phyloP scores from a whole-genome alignment of 2,113 vertebrate species.

The Aspidoscelis tigris region DNA sequence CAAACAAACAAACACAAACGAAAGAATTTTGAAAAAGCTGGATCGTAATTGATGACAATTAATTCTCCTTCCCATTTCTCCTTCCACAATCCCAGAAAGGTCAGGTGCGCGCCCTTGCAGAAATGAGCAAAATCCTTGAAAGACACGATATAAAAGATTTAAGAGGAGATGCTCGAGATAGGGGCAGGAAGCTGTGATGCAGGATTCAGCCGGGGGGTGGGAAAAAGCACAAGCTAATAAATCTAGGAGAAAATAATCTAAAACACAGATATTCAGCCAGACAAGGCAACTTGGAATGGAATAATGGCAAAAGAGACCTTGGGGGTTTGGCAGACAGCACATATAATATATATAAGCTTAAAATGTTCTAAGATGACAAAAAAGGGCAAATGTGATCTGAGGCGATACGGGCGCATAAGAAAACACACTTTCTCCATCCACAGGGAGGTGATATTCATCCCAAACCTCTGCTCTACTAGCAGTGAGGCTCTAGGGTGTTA shows the following conservation, averaged over 20 bases:
- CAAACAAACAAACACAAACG: too few relatives aligned
- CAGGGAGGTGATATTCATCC: constrained; percentile 48
- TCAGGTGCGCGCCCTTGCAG: neutral
- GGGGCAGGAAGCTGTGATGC: constrained; percentile 40
- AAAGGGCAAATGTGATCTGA: constrained; percentile 39
- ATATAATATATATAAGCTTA: constrained; percentile 50
- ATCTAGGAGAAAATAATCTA: constrained; percentile 61
- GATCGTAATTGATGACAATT: too few relatives aligned
- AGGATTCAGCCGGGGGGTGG: constrained; percentile 39
- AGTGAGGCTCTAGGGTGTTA: constrained; percentile 45
- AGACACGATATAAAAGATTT: constrained; percentile 21
- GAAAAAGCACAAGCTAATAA: constrained; percentile 55
- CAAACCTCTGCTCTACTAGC: neutral
- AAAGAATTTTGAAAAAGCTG: too few relatives aligned
- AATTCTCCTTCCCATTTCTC: too few relatives aligned
- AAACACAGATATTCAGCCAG: constrained; percentile 60
- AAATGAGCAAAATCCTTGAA: constrained; percentile 41
- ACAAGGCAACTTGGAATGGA: constrained; percentile 66
- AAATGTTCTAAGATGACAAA: constrained; percentile 51
- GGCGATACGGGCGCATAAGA: constrained; percentile 28
- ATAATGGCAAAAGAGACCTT: constrained; percentile 59
- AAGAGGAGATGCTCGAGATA: constrained; percentile 39
- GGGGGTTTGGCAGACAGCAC: constrained; percentile 48
- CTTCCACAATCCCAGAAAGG: neutral
- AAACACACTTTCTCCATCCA: constrained; percentile 43